Evolutionary conservation across 2,113 vertebrate species (phyloP).

Genomic region (Piliocolobus tephrosceles): DNA sequence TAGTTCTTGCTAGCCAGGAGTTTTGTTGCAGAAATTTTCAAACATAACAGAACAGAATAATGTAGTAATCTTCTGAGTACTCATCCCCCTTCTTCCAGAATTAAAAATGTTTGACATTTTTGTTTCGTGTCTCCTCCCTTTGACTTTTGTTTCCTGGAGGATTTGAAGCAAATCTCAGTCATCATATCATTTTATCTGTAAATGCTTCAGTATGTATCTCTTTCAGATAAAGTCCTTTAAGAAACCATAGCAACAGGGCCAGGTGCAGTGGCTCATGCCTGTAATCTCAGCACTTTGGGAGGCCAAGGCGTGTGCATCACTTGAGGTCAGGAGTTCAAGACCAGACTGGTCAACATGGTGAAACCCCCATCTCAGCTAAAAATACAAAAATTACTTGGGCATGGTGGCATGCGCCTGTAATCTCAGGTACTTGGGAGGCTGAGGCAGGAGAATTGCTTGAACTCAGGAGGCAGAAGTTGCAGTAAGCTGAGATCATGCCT

Average conservation of each 20-base stretch:
- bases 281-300: too few relatives aligned
- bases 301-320: too few relatives aligned
- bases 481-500: too few relatives aligned
- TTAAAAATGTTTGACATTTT: background rate
- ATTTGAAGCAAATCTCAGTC: background rate
- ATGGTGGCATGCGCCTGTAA: too few relatives aligned
- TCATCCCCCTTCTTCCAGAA: background rate
- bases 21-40: background rate
- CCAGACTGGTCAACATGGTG: too few relatives aligned
- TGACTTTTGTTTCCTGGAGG: background rate
- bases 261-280: too few relatives aligned
- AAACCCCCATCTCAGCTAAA: too few relatives aligned
- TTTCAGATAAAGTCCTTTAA: background rate
- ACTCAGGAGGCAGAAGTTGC: too few relatives aligned
- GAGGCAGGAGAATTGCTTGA: too few relatives aligned
- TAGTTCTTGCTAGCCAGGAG: background rate
- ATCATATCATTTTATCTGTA: background rate
- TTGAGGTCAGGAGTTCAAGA: too few relatives aligned
- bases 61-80: background rate
- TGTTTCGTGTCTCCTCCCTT: background rate
- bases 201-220: background rate
- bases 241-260: background rate
- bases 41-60: background rate
- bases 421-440: too few relatives aligned
- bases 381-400: too few relatives aligned